Base-by-base conservation (phyloP, 1,140 invertebrate species). In the Potamilus streckersoni region DNA sequence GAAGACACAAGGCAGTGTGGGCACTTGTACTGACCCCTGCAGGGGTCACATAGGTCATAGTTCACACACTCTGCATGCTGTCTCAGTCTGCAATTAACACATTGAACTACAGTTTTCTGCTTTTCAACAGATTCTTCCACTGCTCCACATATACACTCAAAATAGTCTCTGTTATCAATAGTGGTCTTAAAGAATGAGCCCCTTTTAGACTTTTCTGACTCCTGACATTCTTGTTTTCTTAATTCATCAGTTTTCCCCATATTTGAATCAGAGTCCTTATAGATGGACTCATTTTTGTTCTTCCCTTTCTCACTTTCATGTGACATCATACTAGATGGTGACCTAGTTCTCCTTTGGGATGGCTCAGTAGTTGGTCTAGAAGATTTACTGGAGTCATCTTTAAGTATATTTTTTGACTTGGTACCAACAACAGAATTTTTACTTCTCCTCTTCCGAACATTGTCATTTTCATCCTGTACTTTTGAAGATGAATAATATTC, bases 21-120 rank as follows among this genome's bases (percentile, higher is more conserved):
- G 88, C 94, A 94, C 57, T 89, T 85, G 80, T 93, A 93, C 12
- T 76, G 11, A 69, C 83, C 57, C 79, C 90, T 61, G 64, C 83
- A 79, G 13, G 83, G 79, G 72, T 88, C 85, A 6, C 81, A 81
- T 70, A 88, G 78, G 78, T 92, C 87, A 85, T 91, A 93, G 57
- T 92, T 91, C 65, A 94, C 90, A 89, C 94, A 94, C 14, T 87
- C 80, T 5, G 88, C 85, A 91, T 94, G 94, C 83, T 94, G 93
- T 73, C 88, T 90, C 69, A 91, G 89, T 11, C 86, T 86, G 89
- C 94, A 94, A 17, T 86, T 83, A 0, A 80, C 79, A 88, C 94
- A 94, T 81, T 91, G 88, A 61, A 91, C 85, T 57, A 55, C 8
- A 8, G 38, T 38, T 8, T 38, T 38, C 38, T 38, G 38, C 38